These are phyloP conservation scores for Clamator glandarius DNA, from an alignment of 2,797 vertebrate species.

Conservation along the genomic window DNA sequence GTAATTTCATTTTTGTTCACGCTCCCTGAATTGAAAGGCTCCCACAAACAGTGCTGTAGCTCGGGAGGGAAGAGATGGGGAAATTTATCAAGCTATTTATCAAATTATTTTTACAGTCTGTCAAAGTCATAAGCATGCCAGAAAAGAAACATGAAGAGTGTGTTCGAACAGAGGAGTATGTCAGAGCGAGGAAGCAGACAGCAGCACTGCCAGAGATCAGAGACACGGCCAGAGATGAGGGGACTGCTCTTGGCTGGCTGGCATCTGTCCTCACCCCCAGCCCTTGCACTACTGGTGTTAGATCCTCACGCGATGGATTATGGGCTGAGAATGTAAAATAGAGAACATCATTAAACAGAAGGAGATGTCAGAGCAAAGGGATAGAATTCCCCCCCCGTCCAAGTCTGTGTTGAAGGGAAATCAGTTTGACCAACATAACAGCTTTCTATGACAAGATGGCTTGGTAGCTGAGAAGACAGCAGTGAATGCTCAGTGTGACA, in stretches of 20 bases:
- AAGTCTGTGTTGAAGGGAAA: background rate
- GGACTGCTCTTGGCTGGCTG: background rate
- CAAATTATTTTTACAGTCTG: slow-evolving; percentile 59
- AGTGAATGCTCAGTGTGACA: background rate
- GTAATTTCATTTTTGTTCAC: slow-evolving; percentile 66
- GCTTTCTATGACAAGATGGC: background rate
- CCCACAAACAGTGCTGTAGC: slow-evolving; percentile 15
- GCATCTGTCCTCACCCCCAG: background rate
- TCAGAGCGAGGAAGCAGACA: background rate
- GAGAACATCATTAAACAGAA: background rate
- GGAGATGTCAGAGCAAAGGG: background rate
- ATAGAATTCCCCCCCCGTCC: background rate
- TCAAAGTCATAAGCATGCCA: slow-evolving; percentile 35
- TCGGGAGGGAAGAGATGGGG: slow-evolving; percentile 18
- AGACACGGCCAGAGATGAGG: background rate
- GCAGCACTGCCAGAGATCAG: background rate
- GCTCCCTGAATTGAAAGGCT: slow-evolving; percentile 40
- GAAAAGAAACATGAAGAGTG: background rate
- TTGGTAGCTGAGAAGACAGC: background rate
- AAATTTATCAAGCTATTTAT: slow-evolving; percentile 64
- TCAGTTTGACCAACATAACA: background rate
- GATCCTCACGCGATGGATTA: background rate
- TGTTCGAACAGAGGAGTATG: background rate
- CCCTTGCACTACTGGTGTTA: background rate
- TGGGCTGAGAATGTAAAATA: background rate